Base-by-base conservation (phyloP, 2,113 vertebrate genomes). In the Ptilorrhoa leucosticta region DNA sequence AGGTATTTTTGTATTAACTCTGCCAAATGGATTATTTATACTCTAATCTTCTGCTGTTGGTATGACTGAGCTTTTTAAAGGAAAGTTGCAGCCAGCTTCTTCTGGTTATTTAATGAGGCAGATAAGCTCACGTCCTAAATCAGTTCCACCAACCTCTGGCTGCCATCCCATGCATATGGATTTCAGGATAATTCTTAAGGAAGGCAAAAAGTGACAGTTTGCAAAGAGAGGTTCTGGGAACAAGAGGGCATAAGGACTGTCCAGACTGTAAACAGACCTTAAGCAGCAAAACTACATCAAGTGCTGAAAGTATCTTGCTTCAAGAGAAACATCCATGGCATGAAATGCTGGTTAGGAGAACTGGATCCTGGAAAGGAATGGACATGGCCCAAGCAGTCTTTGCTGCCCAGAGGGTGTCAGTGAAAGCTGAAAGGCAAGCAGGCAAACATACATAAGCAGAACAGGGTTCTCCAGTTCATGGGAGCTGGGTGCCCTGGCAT, bases 11-110 rank as follows among this genome's bases (percentile, higher is more conserved):
- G 48, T 75, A 35, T 69, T 82, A 93, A 68, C 57, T 40, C 45
- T 92, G 93, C 83, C 93, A 95, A 96, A 95, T 71, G 57, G 87
- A 94, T 95, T 96, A 92, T 95, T 95, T 82, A 89, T 94, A 89
- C 69, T 16, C 31, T 87, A 87, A 96, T 92, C 83, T 87, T 70
- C 73, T 94, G 83, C 91, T 84, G 85, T 15, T 93, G 78, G 61
- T 83, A 75, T 85, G 79, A 95, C 73, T 65, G 77, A 71, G 86
- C 48, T 91, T 92, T 95, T 68, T 78, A 72, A 89, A 91, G 40
- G 56, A 76, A 91, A 92, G 72, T 37, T 84, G n/a, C 56, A 91
- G 69, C 37, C 64, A 76, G 61, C 40, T 95, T 94, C 72, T 92
- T 39, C 76, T 69, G 18, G 26, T 47, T 92, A 50, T 70, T 94